phyloP scores from a whole-genome alignment of 2,113 vertebrate genomes.

The Edolisoma coerulescens region DNA sequence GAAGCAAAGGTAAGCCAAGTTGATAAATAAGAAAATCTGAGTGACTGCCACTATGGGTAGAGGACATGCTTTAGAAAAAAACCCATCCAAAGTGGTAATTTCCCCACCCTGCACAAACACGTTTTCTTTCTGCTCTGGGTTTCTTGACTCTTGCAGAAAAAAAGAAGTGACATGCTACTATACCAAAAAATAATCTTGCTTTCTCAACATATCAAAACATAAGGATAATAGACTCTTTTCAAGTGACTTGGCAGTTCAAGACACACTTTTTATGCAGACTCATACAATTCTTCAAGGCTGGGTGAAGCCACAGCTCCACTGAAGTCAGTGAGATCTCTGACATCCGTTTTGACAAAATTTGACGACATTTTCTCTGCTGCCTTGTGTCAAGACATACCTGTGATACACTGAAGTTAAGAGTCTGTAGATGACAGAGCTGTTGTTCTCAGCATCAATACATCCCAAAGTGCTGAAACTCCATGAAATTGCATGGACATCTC shows the following conservation, averaged over 20 bases:
- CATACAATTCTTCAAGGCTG: background rate
- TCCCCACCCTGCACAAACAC: background rate
- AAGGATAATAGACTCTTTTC: background rate
- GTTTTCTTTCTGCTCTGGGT: background rate
- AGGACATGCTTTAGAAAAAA: background rate
- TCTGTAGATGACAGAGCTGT: background rate
- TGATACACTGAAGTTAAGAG: background rate
- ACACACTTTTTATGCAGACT: background rate
- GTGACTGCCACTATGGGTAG: background rate
- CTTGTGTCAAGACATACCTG: background rate
- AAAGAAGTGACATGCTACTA: background rate
- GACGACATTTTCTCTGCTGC: background rate
- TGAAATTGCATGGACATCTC: background rate
- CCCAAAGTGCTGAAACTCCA: background rate
- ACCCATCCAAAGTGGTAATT: background rate
- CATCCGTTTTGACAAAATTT: fast-evolving
- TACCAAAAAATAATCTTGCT: background rate
- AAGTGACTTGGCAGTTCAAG: background rate
- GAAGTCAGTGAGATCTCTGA: background rate
- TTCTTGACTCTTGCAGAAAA: background rate
- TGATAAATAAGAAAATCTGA: background rate
- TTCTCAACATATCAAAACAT: background rate
- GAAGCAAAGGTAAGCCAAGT: background rate
- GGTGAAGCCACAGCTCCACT: background rate
- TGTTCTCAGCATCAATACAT: background rate